Base-by-base conservation (phyloP, 2,113 vertebrate genomes). In the Cromileptes altivelis region DNA sequence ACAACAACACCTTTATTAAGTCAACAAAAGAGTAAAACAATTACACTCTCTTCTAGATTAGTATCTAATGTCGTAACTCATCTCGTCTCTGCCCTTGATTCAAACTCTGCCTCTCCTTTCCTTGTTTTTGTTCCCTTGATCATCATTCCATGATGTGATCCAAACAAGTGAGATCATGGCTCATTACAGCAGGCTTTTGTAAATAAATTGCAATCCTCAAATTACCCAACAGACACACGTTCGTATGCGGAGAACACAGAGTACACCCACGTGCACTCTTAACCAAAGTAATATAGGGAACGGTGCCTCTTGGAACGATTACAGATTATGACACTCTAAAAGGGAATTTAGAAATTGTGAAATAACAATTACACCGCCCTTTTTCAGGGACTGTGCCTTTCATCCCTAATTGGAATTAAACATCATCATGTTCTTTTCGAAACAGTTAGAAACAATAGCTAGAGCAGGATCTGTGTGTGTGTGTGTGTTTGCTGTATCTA, bases 111-210 rank as follows among this genome's bases (percentile, higher is more conserved):
- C 61, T 73, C 64, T 76, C 57, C 33, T 65, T 61, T 21, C 21
- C 60, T 71, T 75, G 61, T 85, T 82, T 82, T 81, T 69, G 37
- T 82, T 70, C 71, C 45, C 58, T 37, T 2, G 7, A 68, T 78
- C 70, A 60, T 78, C 77, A 40, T 45, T 70, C 47, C 78, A 21
- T 7, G 56, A 65, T 57, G 64, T 49, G 62, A 81, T 79, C 81
- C 84, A 88, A 92, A 92, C 78, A 89, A 74, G 81, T 92, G 91
- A 91, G 72, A 72, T 90, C 91, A 91, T 65, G 3, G 71, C 80
- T 78, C 72, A 81, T 91, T 85, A 90, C 81, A 58, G 52, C 67
- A 9, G 65, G 33, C n/a, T 74, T 78, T 83, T 63, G 85, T 78
- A 89, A 91, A 90, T 72, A 72, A 23, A 55, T 23, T 53, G 69